A percentile compares a stretch with the other conserved stretches of the same genome.
phyloP scores from a whole-genome alignment of 2,888 invertebrate genomes.

The Teleogryllus oceanicus region DNA sequence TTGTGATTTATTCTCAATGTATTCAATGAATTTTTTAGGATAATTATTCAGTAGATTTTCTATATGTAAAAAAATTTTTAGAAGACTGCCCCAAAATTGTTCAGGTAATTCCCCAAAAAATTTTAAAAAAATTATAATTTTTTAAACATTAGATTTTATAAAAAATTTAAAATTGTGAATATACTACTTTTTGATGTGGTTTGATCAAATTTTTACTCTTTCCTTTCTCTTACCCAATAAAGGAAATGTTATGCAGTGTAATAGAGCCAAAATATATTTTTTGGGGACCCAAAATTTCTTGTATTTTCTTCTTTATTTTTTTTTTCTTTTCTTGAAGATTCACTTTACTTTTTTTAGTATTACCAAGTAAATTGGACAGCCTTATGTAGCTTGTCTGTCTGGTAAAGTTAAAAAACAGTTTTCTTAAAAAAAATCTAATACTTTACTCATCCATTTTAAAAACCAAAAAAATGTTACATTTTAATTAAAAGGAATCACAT shows the following conservation, averaged over 20 bases:
- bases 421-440: background rate
- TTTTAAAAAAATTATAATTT: too few species aligned
- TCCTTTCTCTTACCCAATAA: background rate
- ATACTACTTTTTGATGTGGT: too few species aligned
- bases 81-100: too few species aligned
- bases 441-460: too few species aligned
- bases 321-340: background rate
- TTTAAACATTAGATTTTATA: too few species aligned
- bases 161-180: too few species aligned
- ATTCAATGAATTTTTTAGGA: background rate
- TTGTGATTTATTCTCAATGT: background rate
- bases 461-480: too few species aligned
- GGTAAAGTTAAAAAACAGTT: background rate
- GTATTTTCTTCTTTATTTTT: background rate
- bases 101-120: too few species aligned
- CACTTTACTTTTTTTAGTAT: background rate
- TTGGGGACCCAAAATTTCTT: background rate
- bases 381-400: conserved; percentile 6
- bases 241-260: background rate
- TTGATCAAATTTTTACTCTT: too few species aligned
- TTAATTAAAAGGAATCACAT: too few species aligned
- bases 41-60: too few species aligned
- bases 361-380: background rate
- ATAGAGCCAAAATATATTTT: conserved; percentile 11
- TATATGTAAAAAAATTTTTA: too few species aligned